Percentiles rank a stretch among this genome's conserved stretches.
Evolutionary conservation across 1,140 invertebrate genomes (phyloP).

Genomic region (Augochlora pura): DNA sequence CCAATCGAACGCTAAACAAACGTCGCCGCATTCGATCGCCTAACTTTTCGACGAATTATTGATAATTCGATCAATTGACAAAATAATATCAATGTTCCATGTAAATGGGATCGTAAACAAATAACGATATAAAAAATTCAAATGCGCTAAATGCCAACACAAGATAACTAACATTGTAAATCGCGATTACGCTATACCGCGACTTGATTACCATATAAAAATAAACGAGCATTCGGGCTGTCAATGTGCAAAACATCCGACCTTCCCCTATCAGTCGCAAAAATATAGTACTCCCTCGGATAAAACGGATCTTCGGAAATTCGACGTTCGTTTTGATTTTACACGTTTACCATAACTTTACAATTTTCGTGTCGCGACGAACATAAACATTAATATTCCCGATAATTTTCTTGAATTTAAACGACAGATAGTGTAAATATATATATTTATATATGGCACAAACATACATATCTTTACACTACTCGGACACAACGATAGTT

Average conservation of each 20-base stretch:
- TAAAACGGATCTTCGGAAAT: no score
- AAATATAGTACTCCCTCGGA: neutral
- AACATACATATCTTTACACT: no score
- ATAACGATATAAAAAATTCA: neutral
- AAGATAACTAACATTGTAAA: neutral
- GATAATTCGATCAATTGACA: neutral
- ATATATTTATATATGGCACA: no score
- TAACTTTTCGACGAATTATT: no score
- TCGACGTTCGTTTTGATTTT: no score
- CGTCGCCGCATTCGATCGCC: no score
- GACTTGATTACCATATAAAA: slow-evolving; percentile 20
- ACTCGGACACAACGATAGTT: no score
- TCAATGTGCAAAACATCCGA: neutral
- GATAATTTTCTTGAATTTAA: no score
- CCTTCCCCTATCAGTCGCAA: neutral
- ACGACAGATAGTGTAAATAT: no score
- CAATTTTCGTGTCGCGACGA: no score
- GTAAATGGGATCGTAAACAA: neutral
- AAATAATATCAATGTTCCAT: neutral
- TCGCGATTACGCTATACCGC: neutral
- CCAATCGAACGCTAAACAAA: neutral
- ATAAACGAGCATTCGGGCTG: slow-evolving; percentile 14
- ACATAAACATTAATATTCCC: no score
- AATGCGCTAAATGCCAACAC: slow-evolving; percentile 5
- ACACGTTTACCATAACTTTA: no score